Percentiles rank a stretch among this genome's conserved stretches.
Evolutionary conservation across 2,113 vertebrate species (phyloP).

Genomic region (Pholis gunnellus): DNA sequence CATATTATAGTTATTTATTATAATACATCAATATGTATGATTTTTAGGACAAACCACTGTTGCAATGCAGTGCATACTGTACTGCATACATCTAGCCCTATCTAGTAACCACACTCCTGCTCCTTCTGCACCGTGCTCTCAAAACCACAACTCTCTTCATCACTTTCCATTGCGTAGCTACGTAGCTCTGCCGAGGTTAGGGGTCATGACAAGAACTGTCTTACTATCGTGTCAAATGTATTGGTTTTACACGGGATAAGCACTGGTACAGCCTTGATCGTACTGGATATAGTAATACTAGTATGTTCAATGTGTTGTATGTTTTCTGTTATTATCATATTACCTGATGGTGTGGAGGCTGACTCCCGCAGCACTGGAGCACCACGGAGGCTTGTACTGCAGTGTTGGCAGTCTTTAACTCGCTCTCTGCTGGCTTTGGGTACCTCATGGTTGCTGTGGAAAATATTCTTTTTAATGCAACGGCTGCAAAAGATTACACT

Average conservation of each 20-base stretch:
- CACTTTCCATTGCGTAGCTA: slow-evolving; percentile 75
- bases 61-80: slow-evolving; percentile 77
- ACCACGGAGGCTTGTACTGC: slow-evolving; percentile 33
- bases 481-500: background rate
- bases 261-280: background rate
- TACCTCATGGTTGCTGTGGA: slow-evolving; percentile 44
- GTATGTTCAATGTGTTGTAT: background rate
- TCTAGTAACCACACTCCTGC: slow-evolving; percentile 79
- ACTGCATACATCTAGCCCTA: slow-evolving; percentile 72
- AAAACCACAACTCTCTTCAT: slow-evolving; percentile 78
- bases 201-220: slow-evolving; percentile 57
- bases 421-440: slow-evolving; percentile 28
- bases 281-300: background rate
- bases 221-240: slow-evolving; percentile 16
- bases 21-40: slow-evolving; percentile 21
- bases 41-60: slow-evolving; percentile 62
- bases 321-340: slow-evolving; percentile 1
- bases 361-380: slow-evolving; percentile 54
- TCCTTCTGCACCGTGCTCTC: slow-evolving; percentile 77
- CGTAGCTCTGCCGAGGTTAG: slow-evolving; percentile 47
- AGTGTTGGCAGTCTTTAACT: slow-evolving; percentile 53
- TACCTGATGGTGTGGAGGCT: slow-evolving; percentile 64
- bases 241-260: background rate
- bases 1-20: background rate
- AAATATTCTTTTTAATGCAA: slow-evolving; percentile 22